Evolutionary conservation across 2,113 vertebrate genomes (phyloP), one percentile per base, ranked within the genome.

Genomic region (Podarcis cretensis): DNA sequence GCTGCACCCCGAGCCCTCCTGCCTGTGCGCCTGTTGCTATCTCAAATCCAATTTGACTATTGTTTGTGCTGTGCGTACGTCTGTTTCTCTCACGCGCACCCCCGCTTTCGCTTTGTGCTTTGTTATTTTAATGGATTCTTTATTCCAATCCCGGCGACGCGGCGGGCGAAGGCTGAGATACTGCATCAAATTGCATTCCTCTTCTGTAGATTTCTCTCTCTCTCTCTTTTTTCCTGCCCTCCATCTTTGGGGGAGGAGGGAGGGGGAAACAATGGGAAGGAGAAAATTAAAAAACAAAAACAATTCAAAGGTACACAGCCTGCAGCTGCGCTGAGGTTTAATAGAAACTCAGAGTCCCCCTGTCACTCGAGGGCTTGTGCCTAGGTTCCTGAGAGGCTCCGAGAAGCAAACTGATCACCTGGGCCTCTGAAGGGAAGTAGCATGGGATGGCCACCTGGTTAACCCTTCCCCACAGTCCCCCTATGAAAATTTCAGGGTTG

Each of bases 101-200:
- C 71, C 9, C 80, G 30, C 35, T 87, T 87, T 65, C 59, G 71
- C 80, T 76, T 83, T 85, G 30, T n/a, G 78, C 77, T 89, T 86
- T 89, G 88, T 89, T 89, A 89, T 89, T 86, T 86, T 89, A 89
- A 89, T 89, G 69, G 83, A 86, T 89, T 86, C 78, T 89, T 89
- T 89, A 85, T 89, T 89, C 88, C 83, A 81, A 76, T 75, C 84
- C 88, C 20, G 57, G 83, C 71, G 30, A 89, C 40, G 57, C 54
- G 83, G 77, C 83, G n/a, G 68, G 88, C 77, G 43, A 68, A 86
- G 71, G 83, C 77, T 66, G 84, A 89, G 69, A 86, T 68, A 81
- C 88, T 81, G 83, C 88, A 86, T 86, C 83, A 89, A 86, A 89
- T 89, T 89, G 78, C 69, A 81, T 86, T 79, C 48, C 65, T 87